Conservation (phyloP, 1,140 invertebrate species). For the Thaumetopoea pityocampa region DNA sequence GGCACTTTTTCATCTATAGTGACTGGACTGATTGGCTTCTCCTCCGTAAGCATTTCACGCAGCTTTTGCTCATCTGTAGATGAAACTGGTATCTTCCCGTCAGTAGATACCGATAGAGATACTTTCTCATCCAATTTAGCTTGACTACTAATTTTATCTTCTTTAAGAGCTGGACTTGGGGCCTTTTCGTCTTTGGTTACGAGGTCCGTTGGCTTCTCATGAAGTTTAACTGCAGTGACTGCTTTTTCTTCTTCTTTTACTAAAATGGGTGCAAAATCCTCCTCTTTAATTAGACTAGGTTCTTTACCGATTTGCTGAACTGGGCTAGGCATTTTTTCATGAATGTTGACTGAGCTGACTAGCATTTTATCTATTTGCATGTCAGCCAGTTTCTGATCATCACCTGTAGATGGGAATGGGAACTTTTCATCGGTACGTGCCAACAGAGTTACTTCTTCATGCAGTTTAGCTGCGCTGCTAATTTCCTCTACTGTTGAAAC, state of each 20-base stretch:
- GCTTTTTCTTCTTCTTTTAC: slow-evolving; percentile 5
- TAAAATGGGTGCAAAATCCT: slow-evolving; percentile 6
- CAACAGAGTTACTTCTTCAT: too few relatives aligned
- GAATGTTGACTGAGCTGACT: neutral
- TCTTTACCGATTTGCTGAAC: too few relatives aligned
- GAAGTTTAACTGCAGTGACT: neutral
- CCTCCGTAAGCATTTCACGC: too few relatives aligned
- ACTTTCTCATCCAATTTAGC: slow-evolving; percentile 15
- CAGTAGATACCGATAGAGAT: slow-evolving; percentile 3
- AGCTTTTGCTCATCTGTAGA: neutral
- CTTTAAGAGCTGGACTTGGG: neutral
- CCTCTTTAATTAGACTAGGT: slow-evolving; percentile 4
- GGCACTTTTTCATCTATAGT: slow-evolving; percentile 16
- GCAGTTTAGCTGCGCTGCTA: too few relatives aligned
- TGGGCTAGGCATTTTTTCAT: slow-evolving; percentile 4
- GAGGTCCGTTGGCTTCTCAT: slow-evolving; percentile 6
- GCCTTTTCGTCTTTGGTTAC: slow-evolving; percentile 2
- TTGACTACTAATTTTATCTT: slow-evolving; percentile 4
- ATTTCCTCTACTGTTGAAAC: too few relatives aligned
- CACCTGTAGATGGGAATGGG: too few relatives aligned
- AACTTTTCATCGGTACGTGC: too few relatives aligned
- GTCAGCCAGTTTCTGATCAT: too few relatives aligned
- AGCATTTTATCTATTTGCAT: slow-evolving; percentile 2
- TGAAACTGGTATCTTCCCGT: slow-evolving; percentile 11
- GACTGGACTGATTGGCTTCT: slow-evolving; percentile 3